Evolutionary conservation across 2,113 vertebrate species (phyloP).

Genomic region (Mastomys coucha): DNA sequence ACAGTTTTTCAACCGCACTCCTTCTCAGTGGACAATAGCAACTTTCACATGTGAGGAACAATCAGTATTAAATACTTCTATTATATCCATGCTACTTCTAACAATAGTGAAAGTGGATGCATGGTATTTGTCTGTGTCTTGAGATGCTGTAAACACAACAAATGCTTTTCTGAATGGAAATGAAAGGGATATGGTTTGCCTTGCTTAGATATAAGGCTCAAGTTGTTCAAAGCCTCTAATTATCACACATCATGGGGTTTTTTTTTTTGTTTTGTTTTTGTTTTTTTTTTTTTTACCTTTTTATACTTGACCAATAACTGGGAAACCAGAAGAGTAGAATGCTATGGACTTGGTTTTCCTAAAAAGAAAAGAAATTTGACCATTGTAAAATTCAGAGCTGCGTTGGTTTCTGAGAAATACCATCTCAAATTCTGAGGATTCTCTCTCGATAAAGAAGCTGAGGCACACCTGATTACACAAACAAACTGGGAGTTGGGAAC

Average conservation of each 20-base stretch:
- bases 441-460: neutral
- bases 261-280: conserved; percentile 11
- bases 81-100: conserved; percentile 13
- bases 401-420: conserved; percentile 32
- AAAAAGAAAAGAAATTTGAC: neutral
- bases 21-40: conserved; percentile 59
- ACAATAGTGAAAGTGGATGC: neutral
- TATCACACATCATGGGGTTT: neutral
- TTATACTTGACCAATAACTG: neutral
- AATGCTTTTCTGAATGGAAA: conserved; percentile 31
- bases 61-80: neutral
- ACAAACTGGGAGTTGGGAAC: neutral
- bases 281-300: neutral
- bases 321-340: neutral
- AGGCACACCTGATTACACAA: conserved; percentile 8
- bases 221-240: neutral
- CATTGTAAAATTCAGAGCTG: neutral
- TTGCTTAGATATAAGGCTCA: neutral
- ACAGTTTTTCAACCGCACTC: conserved; percentile 63
- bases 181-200: neutral
- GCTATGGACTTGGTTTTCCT: neutral
- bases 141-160: neutral
- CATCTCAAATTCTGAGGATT: neutral
- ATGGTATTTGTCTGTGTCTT: conserved; percentile 1
- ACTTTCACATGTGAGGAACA: conserved; percentile 54